These are phyloP conservation scores for Philaenus spumarius DNA, from an alignment of 1,140 invertebrate genomes.

Conservation along the genomic window DNA sequence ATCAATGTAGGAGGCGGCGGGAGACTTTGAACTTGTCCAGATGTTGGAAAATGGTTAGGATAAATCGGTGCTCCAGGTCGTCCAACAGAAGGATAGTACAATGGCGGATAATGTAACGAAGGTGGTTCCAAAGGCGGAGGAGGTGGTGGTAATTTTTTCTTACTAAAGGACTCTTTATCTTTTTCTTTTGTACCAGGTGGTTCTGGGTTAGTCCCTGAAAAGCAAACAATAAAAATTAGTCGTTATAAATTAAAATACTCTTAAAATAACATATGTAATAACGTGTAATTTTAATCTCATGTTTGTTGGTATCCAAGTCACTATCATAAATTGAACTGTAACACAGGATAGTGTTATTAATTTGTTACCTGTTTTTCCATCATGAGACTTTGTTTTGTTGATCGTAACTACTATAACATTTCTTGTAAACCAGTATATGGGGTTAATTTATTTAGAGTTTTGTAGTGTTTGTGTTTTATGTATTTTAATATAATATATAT, in stretches of 20 bases:
- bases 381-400: neutral
- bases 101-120: neutral
- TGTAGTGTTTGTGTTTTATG: too few species aligned
- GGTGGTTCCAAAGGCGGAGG: neutral
- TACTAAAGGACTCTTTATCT: neutral
- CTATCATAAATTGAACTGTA: neutral
- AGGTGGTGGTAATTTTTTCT: neutral
- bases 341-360: too few species aligned
- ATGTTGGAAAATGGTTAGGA: too few species aligned
- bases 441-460: too few species aligned
- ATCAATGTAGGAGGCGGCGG: too few species aligned
- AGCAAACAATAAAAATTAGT: neutral
- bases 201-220: neutral
- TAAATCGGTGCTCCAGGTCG: neutral
- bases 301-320: too few species aligned
- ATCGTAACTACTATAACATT: neutral
- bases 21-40: too few species aligned
- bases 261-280: neutral
- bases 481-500: too few species aligned
- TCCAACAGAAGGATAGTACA: conserved; percentile 1
- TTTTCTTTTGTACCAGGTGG: conserved; percentile 2
- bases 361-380: neutral
- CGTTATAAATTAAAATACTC: neutral
- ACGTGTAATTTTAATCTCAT: too few species aligned
- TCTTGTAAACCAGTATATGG: too few species aligned